A percentile compares a stretch with the other conserved stretches of the same genome.
Conservation (phyloP, 1,140 invertebrate genomes). For the Fragariocoptes setiger region DNA sequence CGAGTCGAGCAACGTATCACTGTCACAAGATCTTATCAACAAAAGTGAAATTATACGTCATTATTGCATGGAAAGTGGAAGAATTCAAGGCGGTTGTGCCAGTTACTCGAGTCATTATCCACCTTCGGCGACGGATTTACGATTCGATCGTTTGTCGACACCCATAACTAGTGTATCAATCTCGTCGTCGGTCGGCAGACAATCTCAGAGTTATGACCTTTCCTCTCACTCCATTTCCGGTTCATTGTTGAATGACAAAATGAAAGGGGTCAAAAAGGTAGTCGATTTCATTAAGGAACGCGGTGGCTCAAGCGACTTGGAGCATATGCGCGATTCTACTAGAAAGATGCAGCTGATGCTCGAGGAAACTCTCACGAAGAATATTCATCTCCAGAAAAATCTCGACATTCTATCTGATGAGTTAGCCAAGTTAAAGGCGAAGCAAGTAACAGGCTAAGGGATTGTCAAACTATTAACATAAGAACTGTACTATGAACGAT, state of each 20-base stretch:
- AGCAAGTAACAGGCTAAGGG: too few relatives aligned
- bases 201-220: background rate
- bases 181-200: background rate
- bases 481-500: too few relatives aligned
- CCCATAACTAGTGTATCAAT: background rate
- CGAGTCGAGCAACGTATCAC: slow-evolving; percentile 21
- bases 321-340: slow-evolving; percentile 17
- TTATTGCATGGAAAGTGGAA: slow-evolving; percentile 21
- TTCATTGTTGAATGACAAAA: background rate
- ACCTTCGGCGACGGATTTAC: too few relatives aligned
- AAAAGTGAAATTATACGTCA: slow-evolving; percentile 22
- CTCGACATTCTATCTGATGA: slow-evolving; percentile 3
- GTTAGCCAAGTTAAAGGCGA: slow-evolving; percentile 1
- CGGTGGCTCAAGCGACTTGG: slow-evolving; percentile 14
- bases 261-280: slow-evolving; percentile 16
- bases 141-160: too few relatives aligned
- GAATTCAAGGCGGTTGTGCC: background rate
- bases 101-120: background rate
- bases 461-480: too few relatives aligned
- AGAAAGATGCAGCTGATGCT: slow-evolving; percentile 18
- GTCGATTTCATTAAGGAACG: slow-evolving; percentile 19
- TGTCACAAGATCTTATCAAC: slow-evolving; percentile 22
- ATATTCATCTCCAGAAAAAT: slow-evolving; percentile 23
- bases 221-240: background rate
- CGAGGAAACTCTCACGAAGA: slow-evolving; percentile 26